These are phyloP conservation scores for Schizopygopsis pylzovi DNA, from an alignment of 2,797 vertebrate genomes.

Conservation along the genomic window DNA sequence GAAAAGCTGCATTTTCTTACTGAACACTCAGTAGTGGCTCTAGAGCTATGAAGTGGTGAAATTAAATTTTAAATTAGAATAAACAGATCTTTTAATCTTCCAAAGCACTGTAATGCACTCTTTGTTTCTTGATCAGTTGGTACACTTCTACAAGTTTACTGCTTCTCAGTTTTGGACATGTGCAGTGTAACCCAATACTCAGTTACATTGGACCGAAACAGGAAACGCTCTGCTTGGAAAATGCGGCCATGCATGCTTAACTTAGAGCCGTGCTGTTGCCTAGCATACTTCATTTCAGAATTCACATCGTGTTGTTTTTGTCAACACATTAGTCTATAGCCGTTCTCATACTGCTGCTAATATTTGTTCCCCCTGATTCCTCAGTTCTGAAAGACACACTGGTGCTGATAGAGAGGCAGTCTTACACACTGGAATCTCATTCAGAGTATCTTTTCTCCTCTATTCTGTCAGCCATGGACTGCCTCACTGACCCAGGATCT, in stretches of 20 bases:
- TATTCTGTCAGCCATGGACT: constrained; percentile 81
- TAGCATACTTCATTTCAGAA: constrained; percentile 15
- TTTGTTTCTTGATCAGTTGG: constrained; percentile 2
- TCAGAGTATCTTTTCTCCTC: constrained; percentile 83
- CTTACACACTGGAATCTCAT: constrained; percentile 78
- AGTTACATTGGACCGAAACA: constrained; percentile 53
- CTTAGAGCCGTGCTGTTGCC: constrained; percentile 27
- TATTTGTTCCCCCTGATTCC: neutral
- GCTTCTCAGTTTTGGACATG: constrained; percentile 18
- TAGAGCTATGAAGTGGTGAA: neutral
- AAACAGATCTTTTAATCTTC: constrained; percentile 13
- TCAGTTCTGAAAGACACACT: constrained; percentile 87
- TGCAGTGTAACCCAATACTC: constrained; percentile 57
- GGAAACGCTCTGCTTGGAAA: constrained; percentile 53
- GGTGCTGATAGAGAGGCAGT: constrained; percentile 82
- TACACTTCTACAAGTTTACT: neutral
- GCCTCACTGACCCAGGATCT: constrained; percentile 64
- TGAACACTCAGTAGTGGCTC: neutral
- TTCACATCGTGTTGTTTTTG: neutral
- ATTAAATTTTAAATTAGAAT: neutral
- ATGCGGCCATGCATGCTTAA: constrained; percentile 51
- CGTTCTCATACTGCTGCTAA: neutral
- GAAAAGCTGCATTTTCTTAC: constrained; percentile 5
- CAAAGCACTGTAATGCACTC: neutral
- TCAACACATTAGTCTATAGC: constrained; percentile 2